These are phyloP conservation scores for Patiria pectinifera DNA, from an alignment of 53 echinoderm and acorn worm genomes.

Conservation along the genomic window DNA sequence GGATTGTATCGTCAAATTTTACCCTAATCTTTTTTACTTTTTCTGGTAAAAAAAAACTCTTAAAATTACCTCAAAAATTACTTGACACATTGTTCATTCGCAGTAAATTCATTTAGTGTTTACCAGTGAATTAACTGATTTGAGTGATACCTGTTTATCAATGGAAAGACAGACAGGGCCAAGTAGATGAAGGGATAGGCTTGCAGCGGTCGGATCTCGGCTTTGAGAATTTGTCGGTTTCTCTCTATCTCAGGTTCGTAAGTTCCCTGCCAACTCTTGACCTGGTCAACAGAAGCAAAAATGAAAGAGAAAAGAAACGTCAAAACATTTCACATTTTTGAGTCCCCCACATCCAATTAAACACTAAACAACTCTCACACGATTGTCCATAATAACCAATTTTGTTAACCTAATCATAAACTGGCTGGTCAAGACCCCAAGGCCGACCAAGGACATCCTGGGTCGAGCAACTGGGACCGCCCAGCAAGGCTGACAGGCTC, in stretches of 20 bases:
- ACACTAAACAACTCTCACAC: no score
- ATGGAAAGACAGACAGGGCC: slow-evolving; percentile 88
- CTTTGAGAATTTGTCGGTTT: slow-evolving; percentile 83
- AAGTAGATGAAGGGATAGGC: slow-evolving; percentile 97
- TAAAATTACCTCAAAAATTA: background rate
- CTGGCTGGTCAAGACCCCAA: no score
- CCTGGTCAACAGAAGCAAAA: slow-evolving; percentile 37
- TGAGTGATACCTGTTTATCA: slow-evolving; percentile 88
- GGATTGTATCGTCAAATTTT: background rate
- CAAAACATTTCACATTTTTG: background rate
- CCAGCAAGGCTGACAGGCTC: no score
- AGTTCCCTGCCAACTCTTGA: slow-evolving; percentile 89
- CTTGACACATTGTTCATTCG: background rate
- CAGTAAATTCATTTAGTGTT: background rate
- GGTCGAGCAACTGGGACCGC: no score
- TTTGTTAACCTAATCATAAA: no score
- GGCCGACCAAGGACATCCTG: no score
- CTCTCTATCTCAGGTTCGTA: slow-evolving; percentile 94
- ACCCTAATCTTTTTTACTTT: background rate
- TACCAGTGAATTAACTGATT: background rate
- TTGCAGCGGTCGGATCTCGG: slow-evolving; percentile 86
- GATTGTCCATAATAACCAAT: no score
- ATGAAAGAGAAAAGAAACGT: background rate
- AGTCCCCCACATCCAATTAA: no score
- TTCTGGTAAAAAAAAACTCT: background rate